Base-by-base conservation (phyloP, 1,140 invertebrate genomes). In the Cydia pomonella region DNA sequence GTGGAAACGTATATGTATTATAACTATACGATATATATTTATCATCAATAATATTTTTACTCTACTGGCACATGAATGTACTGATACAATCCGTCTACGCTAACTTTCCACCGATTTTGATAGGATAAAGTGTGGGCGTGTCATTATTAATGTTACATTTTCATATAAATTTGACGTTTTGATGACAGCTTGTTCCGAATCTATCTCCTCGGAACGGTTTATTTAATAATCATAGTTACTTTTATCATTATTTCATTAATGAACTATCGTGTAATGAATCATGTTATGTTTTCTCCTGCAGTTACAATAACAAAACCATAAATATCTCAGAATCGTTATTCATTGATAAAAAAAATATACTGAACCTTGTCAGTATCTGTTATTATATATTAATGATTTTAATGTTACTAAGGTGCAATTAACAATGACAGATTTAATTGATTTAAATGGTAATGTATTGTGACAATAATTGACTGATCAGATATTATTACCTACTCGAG, bases 261-360 rank as follows among this genome's bases (percentile, higher is more conserved):
- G 29, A 33, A 69, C 13, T 69, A 10, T 16, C 21, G 21, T 25
- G 6, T 44, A 72, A 72, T 72, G 38, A 72, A 72, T 72, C 44
- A 50, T 10, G n/a, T 23, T 21, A 13, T 69, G 64, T 69, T 69
- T 69, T 69, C 64, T 69, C 64, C 33, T 25, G 10, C 71, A 27
- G 6, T 6, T 47, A 25, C 21, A 72, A 72, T 72, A 72, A 72
- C 71, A 72, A 72, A 18, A 21, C 12, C 71, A 72, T 72, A 72
- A 72, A 72, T 72, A 44, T n/a, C n/a, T 72, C 29, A 41, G 69
- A 10, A 72, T 44, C 38, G 71, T 50, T 69, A 29, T 33, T 27
- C 3, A 59, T 33, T 69, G 64, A 69, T 69, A 69, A 33, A 33
- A 33, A 33, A 69, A 69, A n/a, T 44, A 69, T 69, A 27, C 13